phyloP scores from a whole-genome alignment of 2,797 vertebrate genomes.

The Oryzias dopingdopingensis region DNA sequence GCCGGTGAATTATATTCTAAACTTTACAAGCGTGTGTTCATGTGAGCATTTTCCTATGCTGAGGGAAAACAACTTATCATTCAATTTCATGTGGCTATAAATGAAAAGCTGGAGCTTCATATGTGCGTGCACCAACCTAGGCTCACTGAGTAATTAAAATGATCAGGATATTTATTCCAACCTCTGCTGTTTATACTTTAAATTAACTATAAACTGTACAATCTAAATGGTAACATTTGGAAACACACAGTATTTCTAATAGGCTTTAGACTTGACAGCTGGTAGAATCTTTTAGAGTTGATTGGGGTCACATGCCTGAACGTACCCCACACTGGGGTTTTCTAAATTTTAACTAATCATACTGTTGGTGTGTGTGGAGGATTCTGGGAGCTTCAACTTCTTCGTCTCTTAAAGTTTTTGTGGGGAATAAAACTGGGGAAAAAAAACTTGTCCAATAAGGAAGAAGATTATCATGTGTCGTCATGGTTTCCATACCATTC shows the following conservation, averaged over 20 bases:
- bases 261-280: conserved; percentile 50
- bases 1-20: conserved; percentile 34
- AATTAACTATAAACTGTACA: neutral
- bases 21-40: conserved; percentile 13
- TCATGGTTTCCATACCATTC: no score
- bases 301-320: conserved; percentile 60
- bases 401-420: no score
- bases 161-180: neutral
- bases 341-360: conserved; percentile 76
- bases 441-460: no score
- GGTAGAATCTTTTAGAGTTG: conserved; percentile 76
- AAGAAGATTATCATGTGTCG: no score
- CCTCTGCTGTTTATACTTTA: neutral
- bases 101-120: conserved; percentile 25
- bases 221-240: no score
- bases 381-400: conserved; percentile 68
- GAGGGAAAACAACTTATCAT: conserved; percentile 30
- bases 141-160: neutral
- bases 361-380: conserved; percentile 59
- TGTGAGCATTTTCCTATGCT: conserved; percentile 15
- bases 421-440: no score
- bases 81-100: conserved; percentile 31
- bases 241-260: no score
- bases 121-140: neutral
- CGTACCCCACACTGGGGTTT: conserved; percentile 75